Evolutionary conservation across 2,113 vertebrate genomes (phyloP), one percentile per base, ranked within the genome.

Genomic region (Platichthys stellatus): DNA sequence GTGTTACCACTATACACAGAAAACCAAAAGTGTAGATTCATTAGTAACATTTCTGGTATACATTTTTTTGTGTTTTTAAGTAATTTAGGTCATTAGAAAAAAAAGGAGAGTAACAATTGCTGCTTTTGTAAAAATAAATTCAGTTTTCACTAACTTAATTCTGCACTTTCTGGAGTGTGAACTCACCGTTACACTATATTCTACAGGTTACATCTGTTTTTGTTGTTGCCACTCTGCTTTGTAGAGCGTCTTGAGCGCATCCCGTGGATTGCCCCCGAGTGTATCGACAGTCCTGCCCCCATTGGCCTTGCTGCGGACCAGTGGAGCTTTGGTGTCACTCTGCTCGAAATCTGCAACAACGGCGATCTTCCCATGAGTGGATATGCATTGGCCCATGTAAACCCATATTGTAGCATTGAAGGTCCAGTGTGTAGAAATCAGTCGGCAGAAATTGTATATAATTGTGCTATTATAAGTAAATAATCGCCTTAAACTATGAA

Each of bases 241-340:
- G 0, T 76, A 99, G 98, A 99, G 71, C 95, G 96, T 0, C 93
- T 97, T 45, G 97, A 98, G 3, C 92, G 96, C 0, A 97, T 98
- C 26, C 98, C 98, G 0, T 99, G 97, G 97, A 96, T 96, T 0
- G 96, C 98, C 1, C 98, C 98, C 0, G 98, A 99, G 57, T 97
- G 96, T 12, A 68, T 98, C 2, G 83, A 93, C 0, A 90, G 90
- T 0, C 85, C 87, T 0, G 56, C 82, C 3, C 89, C 64, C 59
- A 90, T 95, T 9, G 91, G 92, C 47, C 89, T 86, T 0, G 92
- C 95, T 0, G 94, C 94, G 0, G 98, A 99, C 84, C 96, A 98
- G 60, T 99, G 97, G 98, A 96, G 97, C 72, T 99, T 98, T 5
- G 97, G 98, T 0, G 93, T 94, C 21, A 97, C 97, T 0, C 76